Base-by-base conservation (phyloP, 2,797 vertebrate species). In the Epinephelus malabaricus region DNA sequence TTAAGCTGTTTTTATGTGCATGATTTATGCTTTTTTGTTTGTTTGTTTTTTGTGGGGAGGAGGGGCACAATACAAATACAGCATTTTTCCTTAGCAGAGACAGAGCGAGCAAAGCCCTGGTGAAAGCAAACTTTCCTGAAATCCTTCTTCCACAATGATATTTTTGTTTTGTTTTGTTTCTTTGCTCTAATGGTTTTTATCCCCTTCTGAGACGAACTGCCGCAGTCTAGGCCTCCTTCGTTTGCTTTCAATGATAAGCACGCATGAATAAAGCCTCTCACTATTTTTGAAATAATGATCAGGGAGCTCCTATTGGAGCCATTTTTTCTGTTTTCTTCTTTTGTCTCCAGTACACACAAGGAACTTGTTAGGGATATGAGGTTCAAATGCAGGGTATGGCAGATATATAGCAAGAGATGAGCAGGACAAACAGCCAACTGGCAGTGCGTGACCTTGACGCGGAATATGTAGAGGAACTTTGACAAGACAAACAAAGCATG, bases 401-500 rank as follows among this genome's bases (percentile, higher is more conserved):
- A 61, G 83, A 87, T 67, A 56, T 75, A 84, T 71, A 86, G 80
- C 62, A 34, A 53, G 79, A 69, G 71, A 88, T 21, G 86, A 84
- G 78, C 72, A 23, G 87, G 85, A 86, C 85, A 86, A 90, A 84
- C 78, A 77, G 80, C 51, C 78, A 70, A 87, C 78, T 77, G 90
- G 81, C 89, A 83, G 79, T 12, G 91, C 78, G 64, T 91, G 92
- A 94, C 92, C 92, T 92, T 91, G 92, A 88, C 78, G 61, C 69
- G 6, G 78, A 88, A 88, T 82, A 92, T 85, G 84, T 68, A 90
- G 84, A 91, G 85, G 83, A 89, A 89, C 85, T 90, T 85, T 92
- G 92, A 93, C 93, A 90, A 87, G 88, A 79, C 92, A 92, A 91
- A 92, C 90, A 93, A 91, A 92, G 88, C 88, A 49, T 85, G 91